Percentiles rank a stretch among this genome's conserved stretches.
Conservation (phyloP, 2,797 vertebrate species). For the Gobio occitaniae region DNA sequence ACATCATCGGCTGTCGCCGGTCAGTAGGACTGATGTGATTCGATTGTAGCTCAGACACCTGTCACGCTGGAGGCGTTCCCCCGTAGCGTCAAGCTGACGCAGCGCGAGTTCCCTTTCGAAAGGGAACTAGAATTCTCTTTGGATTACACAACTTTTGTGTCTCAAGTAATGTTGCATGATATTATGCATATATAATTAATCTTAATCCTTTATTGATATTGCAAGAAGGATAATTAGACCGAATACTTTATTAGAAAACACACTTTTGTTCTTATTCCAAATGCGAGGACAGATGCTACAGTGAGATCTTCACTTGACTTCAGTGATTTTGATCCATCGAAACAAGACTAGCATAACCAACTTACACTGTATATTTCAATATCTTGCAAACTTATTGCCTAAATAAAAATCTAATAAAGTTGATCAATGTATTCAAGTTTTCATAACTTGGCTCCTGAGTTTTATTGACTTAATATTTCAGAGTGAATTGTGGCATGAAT, state of each 20-base stretch:
- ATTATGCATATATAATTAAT: constrained; percentile 24
- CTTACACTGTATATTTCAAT: not conserved
- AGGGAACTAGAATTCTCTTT: constrained; percentile 20
- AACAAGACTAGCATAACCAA: not conserved
- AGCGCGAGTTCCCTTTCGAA: too few species aligned
- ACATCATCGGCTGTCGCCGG: too few species aligned
- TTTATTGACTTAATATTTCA: not conserved
- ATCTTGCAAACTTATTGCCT: not conserved
- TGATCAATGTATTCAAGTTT: too few species aligned
- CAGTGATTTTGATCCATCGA: not conserved
- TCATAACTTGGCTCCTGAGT: not conserved
- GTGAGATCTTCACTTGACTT: not conserved
- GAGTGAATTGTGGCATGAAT: too few species aligned
- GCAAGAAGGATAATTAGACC: constrained; percentile 2
- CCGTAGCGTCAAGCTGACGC: too few species aligned
- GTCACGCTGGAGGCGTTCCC: too few species aligned
- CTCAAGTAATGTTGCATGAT: not conserved
- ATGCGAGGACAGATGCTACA: not conserved
- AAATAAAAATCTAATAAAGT: too few species aligned
- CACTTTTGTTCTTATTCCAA: not conserved
- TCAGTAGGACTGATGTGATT: too few species aligned
- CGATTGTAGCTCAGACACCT: too few species aligned
- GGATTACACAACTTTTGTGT: constrained; percentile 21
- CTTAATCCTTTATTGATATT: constrained; percentile 12
- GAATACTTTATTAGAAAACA: constrained; percentile 31